Evolutionary conservation across 2,113 vertebrate genomes (phyloP).

Genomic region (Rattus rattus): DNA sequence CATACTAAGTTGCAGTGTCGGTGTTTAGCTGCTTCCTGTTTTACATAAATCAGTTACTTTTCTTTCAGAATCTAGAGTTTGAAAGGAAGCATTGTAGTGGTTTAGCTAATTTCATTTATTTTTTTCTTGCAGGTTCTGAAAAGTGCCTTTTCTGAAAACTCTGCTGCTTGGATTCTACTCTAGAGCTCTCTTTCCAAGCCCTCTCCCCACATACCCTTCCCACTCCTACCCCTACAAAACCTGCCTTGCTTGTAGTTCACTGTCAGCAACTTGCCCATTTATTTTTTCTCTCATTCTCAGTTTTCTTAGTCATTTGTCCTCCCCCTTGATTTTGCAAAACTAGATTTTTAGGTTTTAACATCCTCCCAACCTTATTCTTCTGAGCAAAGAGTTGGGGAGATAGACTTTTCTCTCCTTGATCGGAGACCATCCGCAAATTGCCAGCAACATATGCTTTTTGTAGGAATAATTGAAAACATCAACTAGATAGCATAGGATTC

Average conservation of each 20-base stretch:
- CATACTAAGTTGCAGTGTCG: conserved; percentile 62
- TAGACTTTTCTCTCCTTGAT: conserved; percentile 81
- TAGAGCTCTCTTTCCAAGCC: conserved; percentile 85
- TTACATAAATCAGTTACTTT: conserved; percentile 57
- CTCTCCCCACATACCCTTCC: conserved; percentile 68
- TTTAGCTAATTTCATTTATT: conserved; percentile 85
- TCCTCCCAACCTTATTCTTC: conserved; percentile 76
- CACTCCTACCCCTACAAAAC: conserved; percentile 54
- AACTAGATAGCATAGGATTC: conserved; percentile 88
- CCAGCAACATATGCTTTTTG: conserved; percentile 86
- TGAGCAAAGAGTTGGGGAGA: conserved; percentile 80
- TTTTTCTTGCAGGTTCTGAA: conserved; percentile 90
- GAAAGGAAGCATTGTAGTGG: conserved; percentile 67
- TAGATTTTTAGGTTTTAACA: conserved; percentile 36
- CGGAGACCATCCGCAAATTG: conserved; percentile 83
- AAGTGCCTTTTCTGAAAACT: conserved; percentile 90
- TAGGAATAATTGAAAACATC: conserved; percentile 88
- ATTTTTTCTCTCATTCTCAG: conserved; percentile 74
- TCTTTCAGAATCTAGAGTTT: conserved; percentile 45
- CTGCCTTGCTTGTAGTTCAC: conserved; percentile 83
- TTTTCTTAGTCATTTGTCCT: conserved; percentile 82
- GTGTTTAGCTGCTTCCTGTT: conserved; percentile 73
- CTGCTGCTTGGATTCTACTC: conserved; percentile 89
- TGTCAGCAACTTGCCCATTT: conserved; percentile 79
- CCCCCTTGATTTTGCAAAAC: conserved; percentile 81